These are phyloP conservation scores for Zaprionus ghesquierei DNA, from an alignment of 1,140 invertebrate genomes.

Conservation along the genomic window DNA sequence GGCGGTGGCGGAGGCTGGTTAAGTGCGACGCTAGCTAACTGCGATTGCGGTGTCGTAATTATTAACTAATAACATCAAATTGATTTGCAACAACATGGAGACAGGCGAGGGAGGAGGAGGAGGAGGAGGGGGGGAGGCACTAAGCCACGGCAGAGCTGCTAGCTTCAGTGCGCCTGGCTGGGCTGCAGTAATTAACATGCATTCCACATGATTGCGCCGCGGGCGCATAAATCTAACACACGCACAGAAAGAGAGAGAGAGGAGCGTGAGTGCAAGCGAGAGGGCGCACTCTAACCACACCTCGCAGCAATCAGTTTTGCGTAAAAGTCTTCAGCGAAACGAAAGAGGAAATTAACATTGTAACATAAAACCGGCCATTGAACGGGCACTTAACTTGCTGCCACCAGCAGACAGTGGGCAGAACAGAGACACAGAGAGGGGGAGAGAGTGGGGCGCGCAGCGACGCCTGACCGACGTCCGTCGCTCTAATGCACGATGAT, in stretches of 20 bases:
- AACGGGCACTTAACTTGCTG: constrained; percentile 77
- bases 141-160: neutral
- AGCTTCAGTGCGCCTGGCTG: constrained; percentile 38
- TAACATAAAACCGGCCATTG: constrained; percentile 79
- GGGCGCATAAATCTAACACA: constrained; percentile 67
- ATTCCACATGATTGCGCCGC: constrained; percentile 75
- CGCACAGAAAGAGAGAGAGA: neutral
- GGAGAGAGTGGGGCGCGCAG: neutral
- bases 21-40: constrained; percentile 54
- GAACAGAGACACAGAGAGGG: neutral
- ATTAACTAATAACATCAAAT: constrained; percentile 81
- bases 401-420: constrained; percentile 29
- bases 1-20: constrained; percentile 48
- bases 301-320: constrained; percentile 62
- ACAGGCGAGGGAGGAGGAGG: neutral
- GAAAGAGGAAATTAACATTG: constrained; percentile 74
- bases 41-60: constrained; percentile 58
- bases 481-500: constrained; percentile 75
- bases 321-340: constrained; percentile 59
- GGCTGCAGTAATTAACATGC: constrained; percentile 75
- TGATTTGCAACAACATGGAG: constrained; percentile 75
- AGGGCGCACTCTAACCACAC: neutral
- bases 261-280: neutral
- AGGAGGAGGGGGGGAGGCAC: too few species aligned
- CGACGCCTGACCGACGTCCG: constrained; percentile 44